These are phyloP conservation scores for Labrus mixtus DNA, from an alignment of 2,113 vertebrate species.

Conservation along the genomic window DNA sequence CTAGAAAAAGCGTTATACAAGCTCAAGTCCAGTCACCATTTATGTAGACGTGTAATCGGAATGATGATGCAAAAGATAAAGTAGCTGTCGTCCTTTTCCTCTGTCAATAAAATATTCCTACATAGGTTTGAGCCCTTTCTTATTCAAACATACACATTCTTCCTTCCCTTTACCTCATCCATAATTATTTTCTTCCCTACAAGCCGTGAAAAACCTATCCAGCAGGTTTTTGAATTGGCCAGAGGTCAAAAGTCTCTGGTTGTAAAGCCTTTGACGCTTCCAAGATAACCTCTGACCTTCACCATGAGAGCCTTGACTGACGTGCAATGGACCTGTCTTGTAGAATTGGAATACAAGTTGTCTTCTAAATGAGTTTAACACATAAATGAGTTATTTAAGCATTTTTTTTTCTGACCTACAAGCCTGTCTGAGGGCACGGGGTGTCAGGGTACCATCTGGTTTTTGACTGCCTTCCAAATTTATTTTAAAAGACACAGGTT, in stretches of 20 bases:
- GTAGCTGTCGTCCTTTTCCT: neutral
- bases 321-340: neutral
- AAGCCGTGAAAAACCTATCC: neutral
- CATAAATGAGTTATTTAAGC: too few species aligned
- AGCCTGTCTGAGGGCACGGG: neutral
- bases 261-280: neutral
- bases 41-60: too few species aligned
- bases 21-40: too few species aligned
- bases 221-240: neutral
- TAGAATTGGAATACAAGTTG: neutral
- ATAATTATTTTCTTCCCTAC: neutral
- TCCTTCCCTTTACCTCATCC: neutral
- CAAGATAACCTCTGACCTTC: slow-evolving; percentile 30
- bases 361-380: too few species aligned
- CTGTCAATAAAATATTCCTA: neutral
- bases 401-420: neutral
- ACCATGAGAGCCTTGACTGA: neutral
- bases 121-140: neutral
- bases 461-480: neutral
- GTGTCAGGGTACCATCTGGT: neutral
- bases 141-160: neutral
- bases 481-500: neutral
- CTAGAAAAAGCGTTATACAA: too few species aligned
- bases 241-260: neutral
- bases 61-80: too few species aligned